Base-by-base conservation (phyloP, 2,797 vertebrate genomes). In the Picus viridis region DNA sequence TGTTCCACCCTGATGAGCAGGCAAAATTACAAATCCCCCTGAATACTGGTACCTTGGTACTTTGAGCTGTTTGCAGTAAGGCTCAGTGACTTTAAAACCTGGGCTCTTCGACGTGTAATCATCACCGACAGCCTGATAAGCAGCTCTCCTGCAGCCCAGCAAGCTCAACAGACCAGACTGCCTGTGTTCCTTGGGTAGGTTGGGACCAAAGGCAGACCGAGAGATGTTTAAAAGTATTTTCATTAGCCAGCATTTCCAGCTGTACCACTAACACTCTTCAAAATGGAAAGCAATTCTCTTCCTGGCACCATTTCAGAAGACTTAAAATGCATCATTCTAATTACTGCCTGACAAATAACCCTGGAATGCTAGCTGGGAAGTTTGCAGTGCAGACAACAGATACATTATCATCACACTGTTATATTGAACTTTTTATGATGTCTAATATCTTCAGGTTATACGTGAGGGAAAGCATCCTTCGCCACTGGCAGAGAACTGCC, bases 201-300 rank as follows among this genome's bases (percentile, higher is more conserved):
- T 93, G 90, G 84, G 56, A 92, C 86, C 90, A 92, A 92, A 89
- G 1, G 1, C 94, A 97, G 96, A 95, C 78, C 71, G 95, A 95
- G 89, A 91, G 69, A 96, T 94, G 70, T 85, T 96, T 94, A 86
- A 70, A 92, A 95, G 89, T 97, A 95, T 97, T 97, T 97, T 97
- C 96, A 96, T 96, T 94, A 97, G 83, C 83, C 92, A 92, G 87
- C 65, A 93, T 85, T 95, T 96, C 93, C 95, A 95, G 84, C 83
- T 92, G 90, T 93, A 97, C 92, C 86, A 90, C 91, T 89, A 77
- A 89, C 75, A 53, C 91, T 91, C 67, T 75, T 92, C 27, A 59
- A 89, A 96, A 93, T 81, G 71, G 86, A 96, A 89, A 96, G 85
- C 96, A 97, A 96, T 97, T 97, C 93, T 96, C 80, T 94, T 88